phyloP scores from a whole-genome alignment of 2,113 vertebrate genomes.

The Sprattus sprattus region DNA sequence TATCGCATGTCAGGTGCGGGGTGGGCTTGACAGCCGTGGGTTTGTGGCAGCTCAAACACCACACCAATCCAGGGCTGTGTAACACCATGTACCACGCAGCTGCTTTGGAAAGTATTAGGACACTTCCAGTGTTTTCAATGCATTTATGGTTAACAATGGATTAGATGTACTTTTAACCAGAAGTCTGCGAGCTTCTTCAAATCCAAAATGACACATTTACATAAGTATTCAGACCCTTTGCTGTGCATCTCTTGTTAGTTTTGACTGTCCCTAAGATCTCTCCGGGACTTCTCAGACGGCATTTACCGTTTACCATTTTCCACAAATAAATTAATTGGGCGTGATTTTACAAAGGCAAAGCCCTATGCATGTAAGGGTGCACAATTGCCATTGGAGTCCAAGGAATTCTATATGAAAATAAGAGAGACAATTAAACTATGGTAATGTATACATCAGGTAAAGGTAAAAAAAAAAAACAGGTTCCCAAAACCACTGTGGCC shows the following conservation, averaged over 20 bases:
- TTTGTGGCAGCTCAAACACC: neutral
- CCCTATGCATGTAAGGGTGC: neutral
- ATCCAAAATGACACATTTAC: neutral
- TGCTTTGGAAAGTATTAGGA: neutral
- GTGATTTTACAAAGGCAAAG: neutral
- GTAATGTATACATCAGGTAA: neutral
- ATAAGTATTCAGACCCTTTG: neutral
- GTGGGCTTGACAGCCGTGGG: neutral
- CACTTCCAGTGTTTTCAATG: neutral
- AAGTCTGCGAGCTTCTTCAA: neutral
- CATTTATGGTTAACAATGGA: neutral
- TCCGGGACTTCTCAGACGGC: neutral
- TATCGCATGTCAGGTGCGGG: neutral
- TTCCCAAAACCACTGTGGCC: neutral
- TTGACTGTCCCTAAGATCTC: neutral
- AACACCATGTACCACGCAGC: neutral
- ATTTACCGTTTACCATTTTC: too few relatives aligned
- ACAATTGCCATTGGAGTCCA: neutral
- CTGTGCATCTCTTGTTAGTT: neutral
- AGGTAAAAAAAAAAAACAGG: neutral
- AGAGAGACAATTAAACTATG: neutral
- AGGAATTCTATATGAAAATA: too few relatives aligned
- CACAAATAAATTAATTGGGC: neutral
- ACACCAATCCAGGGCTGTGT: neutral
- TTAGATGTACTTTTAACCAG: neutral